Conservation (phyloP, 1,140 invertebrate genomes). For the Ostrea edulis region DNA sequence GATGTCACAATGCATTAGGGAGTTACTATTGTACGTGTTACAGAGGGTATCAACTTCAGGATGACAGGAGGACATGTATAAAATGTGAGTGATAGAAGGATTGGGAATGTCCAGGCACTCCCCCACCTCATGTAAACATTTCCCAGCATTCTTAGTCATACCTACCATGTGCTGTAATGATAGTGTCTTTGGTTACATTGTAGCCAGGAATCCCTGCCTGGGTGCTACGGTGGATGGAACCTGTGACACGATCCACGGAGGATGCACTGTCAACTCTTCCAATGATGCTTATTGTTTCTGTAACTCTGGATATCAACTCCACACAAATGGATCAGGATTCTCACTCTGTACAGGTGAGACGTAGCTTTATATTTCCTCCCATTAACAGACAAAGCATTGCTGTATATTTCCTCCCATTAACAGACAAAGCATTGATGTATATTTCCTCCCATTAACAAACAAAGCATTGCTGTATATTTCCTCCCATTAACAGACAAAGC, state of each 20-base stretch:
- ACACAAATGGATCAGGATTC: not conserved
- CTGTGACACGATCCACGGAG: slow-evolving; percentile 43
- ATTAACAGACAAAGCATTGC: too few relatives aligned
- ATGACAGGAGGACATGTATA: slow-evolving; percentile 41
- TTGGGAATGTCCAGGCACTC: too few relatives aligned
- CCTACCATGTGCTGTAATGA: too few relatives aligned
- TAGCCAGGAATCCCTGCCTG: slow-evolving; percentile 3
- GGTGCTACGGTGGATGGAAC: not conserved
- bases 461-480: too few relatives aligned
- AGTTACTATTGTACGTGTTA: slow-evolving; percentile 45
- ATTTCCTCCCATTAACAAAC: too few relatives aligned
- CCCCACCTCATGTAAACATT: not conserved
- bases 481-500: too few relatives aligned
- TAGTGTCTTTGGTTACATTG: not conserved
- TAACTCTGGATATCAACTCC: slow-evolving; percentile 35
- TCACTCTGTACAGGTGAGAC: slow-evolving; percentile 2
- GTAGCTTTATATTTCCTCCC: not conserved
- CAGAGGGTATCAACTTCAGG: slow-evolving; percentile 46
- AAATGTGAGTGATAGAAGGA: not conserved
- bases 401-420: too few relatives aligned
- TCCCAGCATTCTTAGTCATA: too few relatives aligned
- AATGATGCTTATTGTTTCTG: slow-evolving; percentile 46
- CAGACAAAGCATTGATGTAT: too few relatives aligned
- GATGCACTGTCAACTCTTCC: slow-evolving; percentile 38
- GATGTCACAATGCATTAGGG: slow-evolving; percentile 47